These are phyloP conservation scores for Apeltes quadracus DNA, from an alignment of 2,113 vertebrate species.

Conservation along the genomic window DNA sequence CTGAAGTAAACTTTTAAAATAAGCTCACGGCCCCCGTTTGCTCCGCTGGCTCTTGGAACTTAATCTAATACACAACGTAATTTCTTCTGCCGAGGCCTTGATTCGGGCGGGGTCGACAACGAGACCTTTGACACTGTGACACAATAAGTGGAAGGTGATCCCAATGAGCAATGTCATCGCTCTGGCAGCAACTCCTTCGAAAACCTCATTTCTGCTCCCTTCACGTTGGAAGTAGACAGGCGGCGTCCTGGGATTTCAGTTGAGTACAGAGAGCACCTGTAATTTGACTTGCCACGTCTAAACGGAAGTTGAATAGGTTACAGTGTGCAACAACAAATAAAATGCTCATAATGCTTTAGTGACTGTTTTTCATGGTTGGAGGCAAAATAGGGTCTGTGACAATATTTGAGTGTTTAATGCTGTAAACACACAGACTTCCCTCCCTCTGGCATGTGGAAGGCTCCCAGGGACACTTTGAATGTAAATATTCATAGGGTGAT, in stretches of 20 bases:
- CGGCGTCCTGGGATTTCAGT: constrained; percentile 71
- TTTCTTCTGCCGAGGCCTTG: constrained; percentile 22
- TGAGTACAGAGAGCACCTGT: constrained; percentile 60
- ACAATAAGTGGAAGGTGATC: constrained; percentile 62
- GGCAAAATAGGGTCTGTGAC: constrained; percentile 73
- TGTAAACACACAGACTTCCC: constrained; percentile 78
- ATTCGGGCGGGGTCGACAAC: constrained; percentile 39
- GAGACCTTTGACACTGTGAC: constrained; percentile 62
- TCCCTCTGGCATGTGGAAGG: constrained; percentile 75
- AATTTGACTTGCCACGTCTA: constrained; percentile 75
- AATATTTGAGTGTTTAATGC: constrained; percentile 79
- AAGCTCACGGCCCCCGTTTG: background rate
- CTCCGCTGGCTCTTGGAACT: background rate
- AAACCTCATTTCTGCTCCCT: constrained; percentile 46
- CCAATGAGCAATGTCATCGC: constrained; percentile 57
- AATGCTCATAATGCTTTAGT: constrained; percentile 63
- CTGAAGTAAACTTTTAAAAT: constrained; percentile 19
- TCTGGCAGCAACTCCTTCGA: constrained; percentile 39
- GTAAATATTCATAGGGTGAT: constrained; percentile 82
- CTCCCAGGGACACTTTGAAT: constrained; percentile 80
- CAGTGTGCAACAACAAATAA: constrained; percentile 75
- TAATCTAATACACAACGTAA: constrained; percentile 27
- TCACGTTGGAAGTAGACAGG: constrained; percentile 64
- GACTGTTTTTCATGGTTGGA: constrained; percentile 75
- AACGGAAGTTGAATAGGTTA: constrained; percentile 75